Evolutionary conservation across 2,888 invertebrate species (phyloP).

Genomic region (Athalia rosae): DNA sequence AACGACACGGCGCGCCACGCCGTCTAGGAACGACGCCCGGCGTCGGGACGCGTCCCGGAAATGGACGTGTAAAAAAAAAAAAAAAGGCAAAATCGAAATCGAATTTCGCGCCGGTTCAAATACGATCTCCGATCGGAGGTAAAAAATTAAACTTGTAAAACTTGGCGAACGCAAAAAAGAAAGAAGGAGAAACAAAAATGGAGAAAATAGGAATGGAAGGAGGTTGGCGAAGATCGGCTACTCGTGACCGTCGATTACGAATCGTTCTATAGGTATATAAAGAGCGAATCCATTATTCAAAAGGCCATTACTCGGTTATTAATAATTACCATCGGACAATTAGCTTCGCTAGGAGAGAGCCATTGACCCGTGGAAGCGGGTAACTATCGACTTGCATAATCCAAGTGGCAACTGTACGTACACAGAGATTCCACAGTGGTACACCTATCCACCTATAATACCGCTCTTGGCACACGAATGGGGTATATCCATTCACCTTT

Average conservation of each 20-base stretch:
- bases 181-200: not conserved
- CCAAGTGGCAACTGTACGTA: not conserved
- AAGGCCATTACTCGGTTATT: slow-evolving; percentile 41
- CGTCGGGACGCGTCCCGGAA: not conserved
- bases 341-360: slow-evolving; percentile 35
- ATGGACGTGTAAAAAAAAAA: not conserved
- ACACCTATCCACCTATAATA: not conserved
- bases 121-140: too few relatives aligned
- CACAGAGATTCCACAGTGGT: too few relatives aligned
- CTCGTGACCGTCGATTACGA: slow-evolving; percentile 16
- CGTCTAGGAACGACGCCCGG: slow-evolving; percentile 14
- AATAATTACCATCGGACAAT: slow-evolving; percentile 36
- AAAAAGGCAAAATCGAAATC: too few relatives aligned
- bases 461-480: slow-evolving; percentile 21
- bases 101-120: too few relatives aligned
- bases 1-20: slow-evolving; percentile 40
- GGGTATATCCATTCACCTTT: slow-evolving; percentile 33
- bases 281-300: slow-evolving; percentile 41
- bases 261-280: slow-evolving; percentile 2
- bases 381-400: slow-evolving; percentile 38
- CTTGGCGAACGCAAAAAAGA: not conserved
- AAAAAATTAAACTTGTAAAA: not conserved
- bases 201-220: slow-evolving; percentile 15
- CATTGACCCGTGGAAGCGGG: slow-evolving; percentile 17
- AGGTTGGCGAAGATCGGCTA: not conserved